Percentiles rank a stretch among this genome's conserved stretches.
Conservation (phyloP, 2,888 invertebrate genomes). For the Lomographa bimaculata region DNA sequence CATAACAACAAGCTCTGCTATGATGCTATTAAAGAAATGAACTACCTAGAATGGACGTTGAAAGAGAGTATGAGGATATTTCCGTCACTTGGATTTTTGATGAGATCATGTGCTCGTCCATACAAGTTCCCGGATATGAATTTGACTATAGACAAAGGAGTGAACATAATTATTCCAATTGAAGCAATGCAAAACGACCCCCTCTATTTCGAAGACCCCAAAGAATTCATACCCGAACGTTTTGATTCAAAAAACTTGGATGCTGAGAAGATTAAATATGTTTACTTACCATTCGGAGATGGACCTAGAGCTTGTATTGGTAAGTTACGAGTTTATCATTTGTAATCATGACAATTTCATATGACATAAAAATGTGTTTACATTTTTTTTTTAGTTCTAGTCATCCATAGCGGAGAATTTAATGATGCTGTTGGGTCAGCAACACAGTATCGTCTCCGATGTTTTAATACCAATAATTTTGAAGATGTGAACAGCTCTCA, state of each 20-base stretch:
- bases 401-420: too few species aligned
- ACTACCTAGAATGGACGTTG: slow-evolving; percentile 33
- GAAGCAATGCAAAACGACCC: slow-evolving; percentile 56
- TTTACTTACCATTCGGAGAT: too few species aligned
- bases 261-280: too few species aligned
- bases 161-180: slow-evolving; percentile 51
- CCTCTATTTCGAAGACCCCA: slow-evolving; percentile 51
- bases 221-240: slow-evolving; percentile 49
- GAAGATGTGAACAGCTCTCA: too few species aligned
- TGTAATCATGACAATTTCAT: too few species aligned
- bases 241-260: slow-evolving; percentile 31
- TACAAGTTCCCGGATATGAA: slow-evolving; percentile 44
- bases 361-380: too few species aligned
- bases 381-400: too few species aligned
- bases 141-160: slow-evolving; percentile 52
- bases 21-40: slow-evolving; percentile 53
- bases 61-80: slow-evolving; percentile 54
- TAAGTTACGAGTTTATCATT: too few species aligned
- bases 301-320: too few species aligned
- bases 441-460: too few species aligned
- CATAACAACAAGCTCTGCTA: slow-evolving; percentile 52
- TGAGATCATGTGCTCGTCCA: slow-evolving; percentile 44
- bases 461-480: too few species aligned
- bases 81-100: slow-evolving; percentile 47
- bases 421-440: too few species aligned